These are phyloP conservation scores for Epinephelus fuscoguttatus DNA, from an alignment of 2,113 vertebrate genomes.

Conservation along the genomic window DNA sequence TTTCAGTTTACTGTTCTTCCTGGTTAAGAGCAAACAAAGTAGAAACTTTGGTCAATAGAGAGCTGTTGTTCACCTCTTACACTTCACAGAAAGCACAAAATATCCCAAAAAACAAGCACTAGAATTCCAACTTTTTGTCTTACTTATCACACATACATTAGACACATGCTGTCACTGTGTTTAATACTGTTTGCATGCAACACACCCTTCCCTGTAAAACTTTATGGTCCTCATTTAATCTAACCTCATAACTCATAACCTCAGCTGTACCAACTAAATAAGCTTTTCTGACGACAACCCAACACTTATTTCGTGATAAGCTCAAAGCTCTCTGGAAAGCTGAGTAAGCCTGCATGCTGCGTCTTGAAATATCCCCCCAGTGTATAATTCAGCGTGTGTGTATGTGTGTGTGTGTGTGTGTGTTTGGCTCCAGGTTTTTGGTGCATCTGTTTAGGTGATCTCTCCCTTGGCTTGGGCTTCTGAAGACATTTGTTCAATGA, in stretches of 20 bases:
- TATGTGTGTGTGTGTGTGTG: conserved; percentile 8
- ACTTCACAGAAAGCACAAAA: background rate
- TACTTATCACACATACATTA: background rate
- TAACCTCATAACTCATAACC: conserved; percentile 20
- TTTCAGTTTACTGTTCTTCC: background rate
- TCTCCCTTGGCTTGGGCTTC: conserved; percentile 30
- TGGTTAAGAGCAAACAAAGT: conserved; percentile 25
- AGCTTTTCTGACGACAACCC: background rate
- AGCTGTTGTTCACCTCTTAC: background rate
- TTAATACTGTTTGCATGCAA: background rate
- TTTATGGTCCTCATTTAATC: conserved; percentile 29
- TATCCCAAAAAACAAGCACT: background rate
- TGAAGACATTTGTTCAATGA: conserved; percentile 29
- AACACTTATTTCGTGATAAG: conserved; percentile 10
- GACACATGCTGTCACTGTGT: background rate
- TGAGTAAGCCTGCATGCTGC: conserved; percentile 30
- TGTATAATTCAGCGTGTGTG: conserved; percentile 13
- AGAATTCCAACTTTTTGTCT: background rate
- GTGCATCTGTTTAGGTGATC: conserved; percentile 51
- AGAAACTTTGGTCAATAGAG: conserved; percentile 3
- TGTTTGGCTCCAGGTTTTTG: background rate
- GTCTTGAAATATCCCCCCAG: conserved; percentile 21
- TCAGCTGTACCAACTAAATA: background rate
- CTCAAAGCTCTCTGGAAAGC: conserved; percentile 25
- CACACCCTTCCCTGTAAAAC: conserved; percentile 9